These are phyloP conservation scores for Drosophila oshimai DNA, from an alignment of 1,140 invertebrate species.

Conservation along the genomic window DNA sequence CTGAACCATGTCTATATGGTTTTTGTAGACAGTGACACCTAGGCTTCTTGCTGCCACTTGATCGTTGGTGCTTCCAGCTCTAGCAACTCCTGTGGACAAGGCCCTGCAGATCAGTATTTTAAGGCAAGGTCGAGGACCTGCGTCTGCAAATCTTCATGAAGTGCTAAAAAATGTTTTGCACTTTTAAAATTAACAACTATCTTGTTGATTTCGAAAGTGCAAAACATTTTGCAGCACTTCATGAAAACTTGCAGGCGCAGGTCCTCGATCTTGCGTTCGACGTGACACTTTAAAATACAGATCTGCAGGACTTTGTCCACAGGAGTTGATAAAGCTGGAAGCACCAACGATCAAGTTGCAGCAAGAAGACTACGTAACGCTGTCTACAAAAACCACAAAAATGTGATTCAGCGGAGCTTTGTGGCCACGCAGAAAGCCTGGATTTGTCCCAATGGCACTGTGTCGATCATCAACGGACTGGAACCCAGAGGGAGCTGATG, in stretches of 20 bases:
- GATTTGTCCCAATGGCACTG: conserved; percentile 36
- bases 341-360: background rate
- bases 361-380: background rate
- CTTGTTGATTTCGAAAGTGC: conserved; percentile 4
- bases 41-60: background rate
- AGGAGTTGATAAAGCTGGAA: conserved; percentile 12
- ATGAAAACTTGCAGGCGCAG: conserved; percentile 14
- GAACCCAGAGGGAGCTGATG: conserved; percentile 10
- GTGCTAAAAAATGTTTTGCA: conserved; percentile 15
- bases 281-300: conserved; percentile 25
- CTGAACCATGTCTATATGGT: conserved; percentile 24
- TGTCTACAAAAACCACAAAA: conserved; percentile 4
- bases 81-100: conserved; percentile 6
- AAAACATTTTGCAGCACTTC: conserved; percentile 9
- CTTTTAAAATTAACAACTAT: background rate
- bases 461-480: conserved; percentile 29
- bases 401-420: conserved; percentile 28
- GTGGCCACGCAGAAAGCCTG: conserved; percentile 22
- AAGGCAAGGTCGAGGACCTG: conserved; percentile 4
- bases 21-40: conserved; percentile 8
- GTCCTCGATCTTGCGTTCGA: background rate
- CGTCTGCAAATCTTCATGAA: conserved; percentile 18
- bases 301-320: conserved; percentile 26
- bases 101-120: conserved; percentile 37
- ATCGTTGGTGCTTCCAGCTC: conserved; percentile 1